phyloP scores from a whole-genome alignment of 1,140 invertebrate species.

The Pemphigus obesinymphae region DNA sequence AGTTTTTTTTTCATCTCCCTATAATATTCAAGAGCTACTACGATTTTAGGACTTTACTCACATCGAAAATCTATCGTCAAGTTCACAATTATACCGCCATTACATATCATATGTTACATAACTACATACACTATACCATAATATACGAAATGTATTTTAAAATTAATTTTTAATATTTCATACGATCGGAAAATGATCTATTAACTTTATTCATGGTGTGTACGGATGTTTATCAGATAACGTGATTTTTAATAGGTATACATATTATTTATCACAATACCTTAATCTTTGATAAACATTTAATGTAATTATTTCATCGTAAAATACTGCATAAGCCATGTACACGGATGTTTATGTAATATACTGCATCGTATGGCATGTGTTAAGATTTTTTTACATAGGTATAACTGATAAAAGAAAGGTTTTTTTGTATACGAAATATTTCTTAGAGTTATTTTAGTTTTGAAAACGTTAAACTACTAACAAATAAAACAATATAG shows the following conservation, averaged over 20 bases:
- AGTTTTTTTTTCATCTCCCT: background rate
- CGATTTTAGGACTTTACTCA: background rate
- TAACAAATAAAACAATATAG: too few relatives aligned
- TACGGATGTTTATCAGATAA: background rate
- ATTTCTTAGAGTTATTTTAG: background rate
- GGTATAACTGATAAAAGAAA: too few relatives aligned
- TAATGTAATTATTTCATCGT: background rate
- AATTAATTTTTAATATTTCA: background rate
- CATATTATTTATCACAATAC: background rate
- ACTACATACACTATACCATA: background rate
- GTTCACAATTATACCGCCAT: background rate
- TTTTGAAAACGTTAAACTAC: too few relatives aligned
- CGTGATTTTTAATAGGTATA: background rate
- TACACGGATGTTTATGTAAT: background rate
- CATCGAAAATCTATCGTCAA: background rate
- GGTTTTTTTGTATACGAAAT: background rate
- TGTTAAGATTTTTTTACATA: background rate
- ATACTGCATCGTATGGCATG: background rate
- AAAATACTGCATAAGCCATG: background rate
- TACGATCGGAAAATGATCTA: background rate
- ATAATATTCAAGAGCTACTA: accelerated
- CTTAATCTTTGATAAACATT: background rate
- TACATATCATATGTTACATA: background rate
- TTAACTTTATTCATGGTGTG: background rate
- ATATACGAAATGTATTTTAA: background rate